phyloP scores from a whole-genome alignment of 2,113 vertebrate genomes.

The Marmota flaviventris region DNA sequence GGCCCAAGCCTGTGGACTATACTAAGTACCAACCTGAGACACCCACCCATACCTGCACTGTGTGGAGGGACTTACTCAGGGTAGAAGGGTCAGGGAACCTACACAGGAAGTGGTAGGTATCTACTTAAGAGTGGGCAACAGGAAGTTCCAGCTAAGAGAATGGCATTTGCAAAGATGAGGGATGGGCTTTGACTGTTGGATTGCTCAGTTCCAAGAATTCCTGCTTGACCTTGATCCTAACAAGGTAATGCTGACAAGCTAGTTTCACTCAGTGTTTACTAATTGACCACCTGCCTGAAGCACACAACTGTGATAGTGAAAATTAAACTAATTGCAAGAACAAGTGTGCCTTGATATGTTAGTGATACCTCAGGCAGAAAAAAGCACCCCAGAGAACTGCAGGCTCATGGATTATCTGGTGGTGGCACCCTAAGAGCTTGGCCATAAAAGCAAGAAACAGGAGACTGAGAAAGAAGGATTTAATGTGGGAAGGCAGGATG shows the following conservation, averaged over 20 bases:
- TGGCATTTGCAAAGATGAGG: not conserved
- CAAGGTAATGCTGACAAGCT: not conserved
- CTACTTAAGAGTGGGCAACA: not conserved
- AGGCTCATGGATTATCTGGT: not conserved
- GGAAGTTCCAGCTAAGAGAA: not conserved
- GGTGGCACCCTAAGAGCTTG: not conserved
- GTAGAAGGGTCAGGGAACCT: not conserved
- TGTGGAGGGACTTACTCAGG: not conserved
- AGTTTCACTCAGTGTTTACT: not conserved
- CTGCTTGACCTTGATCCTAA: not conserved
- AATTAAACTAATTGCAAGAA: not conserved
- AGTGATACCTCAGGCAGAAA: not conserved
- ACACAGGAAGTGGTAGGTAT: not conserved
- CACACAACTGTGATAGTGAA: not conserved
- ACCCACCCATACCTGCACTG: not conserved
- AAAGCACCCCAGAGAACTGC: not conserved
- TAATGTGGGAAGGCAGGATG: conserved; percentile 59
- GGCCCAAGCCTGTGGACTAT: not conserved
- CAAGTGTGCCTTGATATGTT: not conserved
- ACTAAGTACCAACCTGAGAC: not conserved
- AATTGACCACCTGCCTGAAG: not conserved
- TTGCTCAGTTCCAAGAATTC: not conserved
- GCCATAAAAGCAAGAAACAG: not conserved
- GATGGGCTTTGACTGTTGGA: not conserved
- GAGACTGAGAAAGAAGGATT: conserved; percentile 54